Percentiles rank a stretch among this genome's conserved stretches.
phyloP scores from a whole-genome alignment of 2,113 vertebrate genomes.

The Ophthalmotilapia sp. region DNA sequence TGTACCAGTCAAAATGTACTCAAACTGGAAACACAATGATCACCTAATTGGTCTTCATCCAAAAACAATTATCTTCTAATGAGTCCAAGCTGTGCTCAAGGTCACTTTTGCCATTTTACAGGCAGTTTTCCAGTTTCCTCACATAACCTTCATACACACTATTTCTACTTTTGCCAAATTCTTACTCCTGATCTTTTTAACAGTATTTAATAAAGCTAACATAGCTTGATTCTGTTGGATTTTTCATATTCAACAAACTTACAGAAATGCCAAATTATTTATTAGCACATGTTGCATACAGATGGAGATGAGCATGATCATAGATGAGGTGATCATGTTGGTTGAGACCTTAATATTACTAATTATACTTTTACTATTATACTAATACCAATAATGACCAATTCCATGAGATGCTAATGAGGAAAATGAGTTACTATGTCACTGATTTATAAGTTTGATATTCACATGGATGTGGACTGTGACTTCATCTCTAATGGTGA shows the following conservation, averaged over 20 bases:
- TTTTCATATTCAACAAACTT: background rate
- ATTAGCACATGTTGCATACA: background rate
- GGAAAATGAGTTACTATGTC: background rate
- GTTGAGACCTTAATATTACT: background rate
- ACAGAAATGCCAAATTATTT: background rate
- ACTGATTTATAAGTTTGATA: background rate
- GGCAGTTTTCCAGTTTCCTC: background rate
- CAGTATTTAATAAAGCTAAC: background rate
- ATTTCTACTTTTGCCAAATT: background rate
- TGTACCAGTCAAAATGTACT: too few relatives aligned
- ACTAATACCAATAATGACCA: background rate
- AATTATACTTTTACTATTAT: background rate
- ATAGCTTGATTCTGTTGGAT: fast-evolving
- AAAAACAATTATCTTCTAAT: background rate
- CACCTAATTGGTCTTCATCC: background rate
- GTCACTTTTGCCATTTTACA: background rate
- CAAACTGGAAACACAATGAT: background rate
- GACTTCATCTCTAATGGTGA: background rate
- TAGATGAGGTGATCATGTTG: background rate
- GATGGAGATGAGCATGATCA: background rate
- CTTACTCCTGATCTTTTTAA: background rate
- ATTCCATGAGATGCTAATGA: background rate
- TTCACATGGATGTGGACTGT: background rate
- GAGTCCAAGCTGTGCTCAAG: background rate
- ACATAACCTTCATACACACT: background rate